Evolutionary conservation across 1,140 invertebrate genomes (phyloP).

Genomic region (Drosophila melanica): DNA sequence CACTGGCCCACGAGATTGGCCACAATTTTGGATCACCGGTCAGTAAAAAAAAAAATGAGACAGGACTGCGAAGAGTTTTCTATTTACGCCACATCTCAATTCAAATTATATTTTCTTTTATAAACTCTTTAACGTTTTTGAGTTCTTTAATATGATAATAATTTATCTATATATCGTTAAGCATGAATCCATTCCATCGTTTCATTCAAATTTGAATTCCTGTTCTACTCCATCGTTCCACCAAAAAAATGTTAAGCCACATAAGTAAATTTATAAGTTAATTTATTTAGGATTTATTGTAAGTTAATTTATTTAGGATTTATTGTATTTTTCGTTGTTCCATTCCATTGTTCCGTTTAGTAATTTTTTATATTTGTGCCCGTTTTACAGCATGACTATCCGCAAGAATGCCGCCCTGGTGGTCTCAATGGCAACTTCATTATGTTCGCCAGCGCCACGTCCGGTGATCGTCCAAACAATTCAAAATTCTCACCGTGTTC

Average conservation of each 20-base stretch:
- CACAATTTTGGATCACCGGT: conserved; percentile 99
- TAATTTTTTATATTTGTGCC: not conserved
- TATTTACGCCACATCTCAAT: too few species aligned
- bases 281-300: not conserved
- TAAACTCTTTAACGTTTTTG: too few species aligned
- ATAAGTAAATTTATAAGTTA: too few species aligned
- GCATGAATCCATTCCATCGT: not conserved
- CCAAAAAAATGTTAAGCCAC: not conserved
- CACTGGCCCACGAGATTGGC: conserved; percentile 99
- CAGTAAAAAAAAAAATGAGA: conserved; percentile 79
- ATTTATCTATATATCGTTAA: too few species aligned
- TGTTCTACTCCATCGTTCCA: not conserved
- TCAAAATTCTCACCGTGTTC: conserved; percentile 97
- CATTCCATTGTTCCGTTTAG: not conserved
- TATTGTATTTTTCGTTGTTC: not conserved
- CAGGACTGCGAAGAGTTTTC: not conserved
- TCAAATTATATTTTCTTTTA: too few species aligned
- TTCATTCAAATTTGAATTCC: not conserved
- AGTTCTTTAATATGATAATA: too few species aligned
- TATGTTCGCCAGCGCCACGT: conserved; percentile 98
- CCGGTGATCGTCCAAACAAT: conserved; percentile 96
- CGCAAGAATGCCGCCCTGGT: conserved; percentile 94
- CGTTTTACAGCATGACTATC: conserved; percentile 95
- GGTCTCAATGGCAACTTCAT: conserved; percentile 96
- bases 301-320: not conserved